A percentile compares a stretch with the other conserved stretches of the same genome.
These are phyloP conservation scores for Urocitellus parryii DNA, from an alignment of 2,113 vertebrate genomes.

Conservation along the genomic window DNA sequence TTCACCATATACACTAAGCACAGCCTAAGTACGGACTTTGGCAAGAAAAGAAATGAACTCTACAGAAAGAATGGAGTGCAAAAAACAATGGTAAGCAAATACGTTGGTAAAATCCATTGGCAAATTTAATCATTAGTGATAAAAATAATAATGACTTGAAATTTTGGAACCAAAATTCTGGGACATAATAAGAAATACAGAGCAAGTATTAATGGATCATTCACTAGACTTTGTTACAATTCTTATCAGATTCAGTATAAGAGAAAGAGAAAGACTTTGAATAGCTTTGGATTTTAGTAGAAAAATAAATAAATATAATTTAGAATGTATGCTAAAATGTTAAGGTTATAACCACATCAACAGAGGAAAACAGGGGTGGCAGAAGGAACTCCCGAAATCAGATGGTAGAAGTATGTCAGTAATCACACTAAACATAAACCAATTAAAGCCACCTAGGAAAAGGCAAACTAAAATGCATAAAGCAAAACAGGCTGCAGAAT, in stretches of 20 bases:
- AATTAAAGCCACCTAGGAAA: conserved; percentile 68
- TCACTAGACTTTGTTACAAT: neutral
- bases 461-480: conserved; percentile 12
- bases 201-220: neutral
- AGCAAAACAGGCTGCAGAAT: conserved; percentile 12
- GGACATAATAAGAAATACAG: conserved; percentile 33
- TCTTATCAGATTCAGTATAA: conserved; percentile 1
- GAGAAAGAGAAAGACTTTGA: neutral
- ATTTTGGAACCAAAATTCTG: neutral
- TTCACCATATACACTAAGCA: neutral
- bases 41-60: neutral
- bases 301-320: conserved; percentile 18
- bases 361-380: neutral
- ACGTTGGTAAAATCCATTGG: neutral
- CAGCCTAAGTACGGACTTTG: neutral
- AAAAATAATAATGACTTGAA: neutral
- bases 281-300: conserved; percentile 27
- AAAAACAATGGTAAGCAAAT: neutral
- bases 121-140: conserved; percentile 6
- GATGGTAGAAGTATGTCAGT: conserved; percentile 46
- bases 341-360: conserved; percentile 1
- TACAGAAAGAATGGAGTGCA: neutral
- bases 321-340: conserved; percentile 29
- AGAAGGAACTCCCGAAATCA: conserved; percentile 59
- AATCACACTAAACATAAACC: conserved; percentile 63